Percentiles rank a stretch among this genome's conserved stretches.
These are phyloP conservation scores for Brachyistius frenatus DNA, from an alignment of 2,113 vertebrate species.

Conservation along the genomic window DNA sequence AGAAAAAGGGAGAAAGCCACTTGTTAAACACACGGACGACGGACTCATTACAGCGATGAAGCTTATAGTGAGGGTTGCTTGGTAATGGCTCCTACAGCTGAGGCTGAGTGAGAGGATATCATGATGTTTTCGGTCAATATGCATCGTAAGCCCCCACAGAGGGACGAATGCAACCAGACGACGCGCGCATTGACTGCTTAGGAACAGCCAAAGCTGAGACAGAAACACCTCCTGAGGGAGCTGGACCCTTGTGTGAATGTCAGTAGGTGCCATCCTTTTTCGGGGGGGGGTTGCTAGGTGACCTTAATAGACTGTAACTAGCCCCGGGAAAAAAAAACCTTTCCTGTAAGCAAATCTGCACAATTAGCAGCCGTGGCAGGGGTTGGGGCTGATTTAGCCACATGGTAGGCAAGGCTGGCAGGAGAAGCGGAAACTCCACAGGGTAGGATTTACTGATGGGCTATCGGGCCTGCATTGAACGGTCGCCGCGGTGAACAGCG, in stretches of 20 bases:
- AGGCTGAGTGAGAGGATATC: constrained; percentile 25
- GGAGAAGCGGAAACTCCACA: constrained; percentile 35
- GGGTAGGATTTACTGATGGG: constrained; percentile 65
- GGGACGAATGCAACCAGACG: constrained; percentile 44
- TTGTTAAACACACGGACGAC: constrained; percentile 1
- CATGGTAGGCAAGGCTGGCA: constrained; percentile 28
- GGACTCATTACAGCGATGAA: neutral
- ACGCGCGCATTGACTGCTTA: constrained; percentile 39
- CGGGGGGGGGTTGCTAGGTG: constrained; percentile 69
- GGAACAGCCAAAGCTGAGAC: constrained; percentile 13
- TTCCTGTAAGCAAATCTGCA: constrained; percentile 63
- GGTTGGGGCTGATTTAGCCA: constrained; percentile 38
- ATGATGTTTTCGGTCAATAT: constrained; percentile 51
- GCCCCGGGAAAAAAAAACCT: constrained; percentile 52
- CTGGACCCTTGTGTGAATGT: constrained; percentile 29
- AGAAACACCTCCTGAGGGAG: constrained; percentile 29
- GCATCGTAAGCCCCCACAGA: constrained; percentile 25
- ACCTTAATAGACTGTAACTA: constrained; percentile 70
- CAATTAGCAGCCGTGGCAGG: constrained; percentile 63
- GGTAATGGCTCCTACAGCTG: constrained; percentile 1
- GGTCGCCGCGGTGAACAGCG: constrained; percentile 19
- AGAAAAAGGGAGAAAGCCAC: neutral
- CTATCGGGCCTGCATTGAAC: constrained; percentile 52
- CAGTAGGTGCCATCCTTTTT: constrained; percentile 53
- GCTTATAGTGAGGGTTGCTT: neutral